phyloP scores from a whole-genome alignment of 2,888 invertebrate species.

The Agrochola circellaris region DNA sequence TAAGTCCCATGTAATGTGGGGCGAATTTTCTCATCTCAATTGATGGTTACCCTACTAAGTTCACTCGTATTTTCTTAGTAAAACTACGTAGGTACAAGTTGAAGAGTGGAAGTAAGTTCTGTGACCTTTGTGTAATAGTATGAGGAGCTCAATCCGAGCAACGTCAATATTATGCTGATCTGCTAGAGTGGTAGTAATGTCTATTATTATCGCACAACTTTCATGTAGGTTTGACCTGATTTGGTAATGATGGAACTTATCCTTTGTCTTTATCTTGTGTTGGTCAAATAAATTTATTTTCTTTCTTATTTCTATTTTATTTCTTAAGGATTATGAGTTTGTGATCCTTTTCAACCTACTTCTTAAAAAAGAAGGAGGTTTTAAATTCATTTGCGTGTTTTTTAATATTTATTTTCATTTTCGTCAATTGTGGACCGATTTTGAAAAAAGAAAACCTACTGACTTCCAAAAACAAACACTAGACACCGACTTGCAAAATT shows the following conservation, averaged over 20 bases:
- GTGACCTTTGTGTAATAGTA: slow-evolving; percentile 34
- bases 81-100: slow-evolving; percentile 32
- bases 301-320: not conserved
- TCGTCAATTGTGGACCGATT: too few species aligned
- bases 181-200: not conserved
- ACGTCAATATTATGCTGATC: slow-evolving; percentile 43
- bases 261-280: not conserved
- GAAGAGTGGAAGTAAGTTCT: slow-evolving; percentile 11
- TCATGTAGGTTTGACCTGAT: not conserved
- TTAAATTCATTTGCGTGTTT: too few species aligned
- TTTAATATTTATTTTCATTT: too few species aligned
- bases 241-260: not conserved
- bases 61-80: slow-evolving; percentile 32
- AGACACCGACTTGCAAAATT: too few species aligned
- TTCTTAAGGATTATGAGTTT: not conserved
- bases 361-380: too few species aligned
- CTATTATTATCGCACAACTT: slow-evolving; percentile 24
- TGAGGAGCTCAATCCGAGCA: slow-evolving; percentile 4
- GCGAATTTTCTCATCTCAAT: not conserved
- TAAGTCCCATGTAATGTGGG: not conserved
- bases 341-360: not conserved
- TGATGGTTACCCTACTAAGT: not conserved
- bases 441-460: too few species aligned
- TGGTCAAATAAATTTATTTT: not conserved
- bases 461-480: too few species aligned